Base-by-base conservation (phyloP, 2,797 vertebrate genomes). In the Cetoscarus ocellatus region DNA sequence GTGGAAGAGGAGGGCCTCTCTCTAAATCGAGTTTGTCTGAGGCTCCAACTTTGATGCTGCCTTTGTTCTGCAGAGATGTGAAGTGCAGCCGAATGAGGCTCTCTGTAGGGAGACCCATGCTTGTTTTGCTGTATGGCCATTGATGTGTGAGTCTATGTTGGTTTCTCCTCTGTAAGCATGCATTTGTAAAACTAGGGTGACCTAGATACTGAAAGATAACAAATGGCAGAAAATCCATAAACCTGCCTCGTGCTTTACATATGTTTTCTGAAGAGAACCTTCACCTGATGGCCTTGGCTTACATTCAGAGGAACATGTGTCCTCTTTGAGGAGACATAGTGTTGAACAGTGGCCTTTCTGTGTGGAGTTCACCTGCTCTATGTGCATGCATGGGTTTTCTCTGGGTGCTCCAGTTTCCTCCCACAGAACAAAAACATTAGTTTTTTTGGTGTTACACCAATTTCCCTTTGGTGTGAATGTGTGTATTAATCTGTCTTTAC, bases 21-120 rank as follows among this genome's bases (percentile, higher is more conserved):
- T 75, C 87, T 94, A 94, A 51, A 94, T 93, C 91, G 90, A 93
- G 91, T 94, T 94, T 93, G 89, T 89, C 56, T 75, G 75, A 81
- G 69, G 86, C 87, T 88, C 86, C 88, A 68, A 82, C 88, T 87
- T 70, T 58, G 70, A 83, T 76, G 77, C 64, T 11, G 77, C 84
- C 73, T 90, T 89, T 90, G 86, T 90, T 88, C 75, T 83, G 38
- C n/a, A 63, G 54, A 85, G 65, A 82, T 84, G 81, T 88, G 88
- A 90, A 79, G 71, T 75, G 80, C 70, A 83, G 69, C 82, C 73
- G 73, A 85, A 84, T 73, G 66, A 68, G 61, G 49, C 62, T 79
- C 49, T 79, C 61, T 64, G 58, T 59, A 38, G 49, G 19, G 50
- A 75, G 80, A 78, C 71, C 74, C 71, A 79, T 86, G 71, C 62